Base-by-base conservation (phyloP, 2,797 vertebrate species). In the Lemur catta region DNA sequence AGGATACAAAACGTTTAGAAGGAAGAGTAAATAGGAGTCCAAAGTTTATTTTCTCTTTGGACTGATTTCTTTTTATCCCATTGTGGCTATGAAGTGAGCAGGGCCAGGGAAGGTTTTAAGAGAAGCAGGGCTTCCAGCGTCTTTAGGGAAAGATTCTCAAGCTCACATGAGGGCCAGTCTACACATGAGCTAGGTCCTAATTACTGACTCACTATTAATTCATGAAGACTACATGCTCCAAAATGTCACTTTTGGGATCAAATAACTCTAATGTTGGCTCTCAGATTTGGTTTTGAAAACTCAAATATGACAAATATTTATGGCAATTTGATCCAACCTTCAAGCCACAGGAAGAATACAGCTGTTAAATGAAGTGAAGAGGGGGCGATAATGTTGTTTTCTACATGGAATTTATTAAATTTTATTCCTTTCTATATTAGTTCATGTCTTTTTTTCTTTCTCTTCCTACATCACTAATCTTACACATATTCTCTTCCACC, bases 281-380 rank as follows among this genome's bases (percentile, higher is more conserved):
- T 55, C 30, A 57, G 0, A 55, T 55, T 55, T 24, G 55, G 55
- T 43, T 84, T 84, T 91, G 33, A 94, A 87, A 94, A 93, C 41
- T 30, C 13, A 18, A 41, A 22, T 7, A 43, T 4, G 48, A 84
- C 4, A 61, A 88, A 55, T 22, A 0, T 69, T 41, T 63, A 0
- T 76, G 52, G 50, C 85, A 76, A 81, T 18, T 80, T 13, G 24
- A 50, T 46, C 18, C 48, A 26, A 6, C 7, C 26, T 48, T 48
- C 18, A 50, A 5, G 17, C 6, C 33, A 76, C 28, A 69, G 7
- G 8, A 79, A 59, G 59, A 69, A 92, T 11, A 48, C 14, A 57
- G 24, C 2, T 57, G 11, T 26, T 55, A 80, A 79, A 84, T 50
- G 3, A 46, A 33, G 4, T 28, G 5, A 8, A 33, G 33, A 26